Percentiles rank a stretch among this genome's conserved stretches.
Evolutionary conservation across 1,140 invertebrate genomes (phyloP).

Genomic region (Lucilia sericata): DNA sequence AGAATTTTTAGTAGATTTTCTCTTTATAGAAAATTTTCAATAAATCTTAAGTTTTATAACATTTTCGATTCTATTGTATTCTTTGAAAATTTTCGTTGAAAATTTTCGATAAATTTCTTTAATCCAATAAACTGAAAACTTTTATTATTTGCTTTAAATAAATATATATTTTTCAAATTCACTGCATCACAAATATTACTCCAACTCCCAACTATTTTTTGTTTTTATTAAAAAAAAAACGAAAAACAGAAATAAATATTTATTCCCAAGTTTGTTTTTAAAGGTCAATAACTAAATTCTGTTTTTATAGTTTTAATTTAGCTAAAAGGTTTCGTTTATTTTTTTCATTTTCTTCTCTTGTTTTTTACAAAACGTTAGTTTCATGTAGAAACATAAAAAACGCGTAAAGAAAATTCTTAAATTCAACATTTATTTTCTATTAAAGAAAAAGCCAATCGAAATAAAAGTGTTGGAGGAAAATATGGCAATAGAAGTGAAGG

Average conservation of each 20-base stretch:
- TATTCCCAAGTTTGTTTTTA: neutral
- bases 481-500: neutral
- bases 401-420: neutral
- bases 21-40: too few species aligned
- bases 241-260: neutral
- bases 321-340: slow-evolving; percentile 23
- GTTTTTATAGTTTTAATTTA: slow-evolving; percentile 25
- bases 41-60: too few species aligned
- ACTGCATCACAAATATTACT: neutral
- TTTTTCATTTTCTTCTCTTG: neutral
- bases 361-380: neutral
- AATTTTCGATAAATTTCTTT: too few species aligned
- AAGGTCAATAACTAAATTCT: slow-evolving; percentile 13
- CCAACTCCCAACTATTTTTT: too few species aligned
- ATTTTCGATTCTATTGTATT: too few species aligned
- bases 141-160: neutral
- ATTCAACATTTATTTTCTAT: neutral
- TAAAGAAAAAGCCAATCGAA: slow-evolving; percentile 4
- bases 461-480: neutral
- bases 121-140: too few species aligned
- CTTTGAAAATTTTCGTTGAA: too few species aligned
- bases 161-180: neutral
- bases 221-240: neutral
- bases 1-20: too few species aligned
- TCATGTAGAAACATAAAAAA: neutral